Evolutionary conservation across 2,797 vertebrate species (phyloP), one percentile per base, ranked within the genome.

Genomic region (Odontamblyopus rebecca): DNA sequence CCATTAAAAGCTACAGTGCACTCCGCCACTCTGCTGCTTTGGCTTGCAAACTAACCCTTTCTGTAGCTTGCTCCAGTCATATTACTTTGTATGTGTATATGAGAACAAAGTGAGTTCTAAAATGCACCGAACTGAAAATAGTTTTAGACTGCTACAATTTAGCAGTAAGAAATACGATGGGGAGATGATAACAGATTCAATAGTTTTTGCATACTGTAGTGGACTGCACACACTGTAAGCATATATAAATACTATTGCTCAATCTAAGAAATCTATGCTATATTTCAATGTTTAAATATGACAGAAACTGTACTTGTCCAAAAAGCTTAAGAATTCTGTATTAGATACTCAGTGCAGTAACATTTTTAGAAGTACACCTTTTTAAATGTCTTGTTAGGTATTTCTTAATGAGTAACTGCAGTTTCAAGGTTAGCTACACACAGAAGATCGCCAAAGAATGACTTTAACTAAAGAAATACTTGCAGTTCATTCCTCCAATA

Each of bases 1-100:
- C 85, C 83, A 91, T 92, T 93, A 91, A 88, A 85, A 86, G 70
- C 26, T 76, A 72, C 78, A 60, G 38, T 74, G 66, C 69, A 71
- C 76, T 70, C 64, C 29, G 4, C 70, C 73, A 79, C 82, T 82
- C 75, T 2, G 18, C 73, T 78, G 59, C 76, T 88, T 86, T 82
- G 83, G 78, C 82, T 85, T 79, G 75, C 85, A 86, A 86, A 87
- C 30, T 75, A 78, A 74, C 79, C 78, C 74, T 82, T 70, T 80
- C 79, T 75, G 83, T 72, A 79, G 80, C 76, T 82, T 23, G n/a
- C 32, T 64, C 66, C 79, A 73, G 73, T 80, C 67, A 23, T 77
- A 61, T 51, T 26, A 57, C 67, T 79, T 74, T 19, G 69, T 32
- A 54, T 51, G 8, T 50, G 19, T 23, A 50, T 35, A 29, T 53